Percentiles rank a stretch among this genome's conserved stretches.
Evolutionary conservation across 1,140 invertebrate genomes (phyloP).

Genomic region (Geopemphigus sp.): DNA sequence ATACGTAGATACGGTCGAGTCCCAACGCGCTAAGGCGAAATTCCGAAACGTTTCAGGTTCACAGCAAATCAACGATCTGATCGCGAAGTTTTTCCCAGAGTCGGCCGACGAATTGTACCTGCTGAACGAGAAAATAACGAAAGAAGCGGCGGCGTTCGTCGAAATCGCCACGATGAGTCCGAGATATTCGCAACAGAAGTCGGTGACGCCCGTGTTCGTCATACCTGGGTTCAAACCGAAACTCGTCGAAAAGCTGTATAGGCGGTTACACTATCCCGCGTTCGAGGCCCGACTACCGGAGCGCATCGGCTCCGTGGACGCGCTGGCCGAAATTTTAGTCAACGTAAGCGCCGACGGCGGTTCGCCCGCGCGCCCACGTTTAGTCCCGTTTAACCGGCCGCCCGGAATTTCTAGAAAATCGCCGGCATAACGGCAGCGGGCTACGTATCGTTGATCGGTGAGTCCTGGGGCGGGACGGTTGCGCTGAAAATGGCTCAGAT

Average conservation of each 20-base stretch:
- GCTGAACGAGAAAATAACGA: too few species aligned
- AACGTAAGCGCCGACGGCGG: not conserved
- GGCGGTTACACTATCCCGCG: slow-evolving; percentile 12
- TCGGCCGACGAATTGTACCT: too few species aligned
- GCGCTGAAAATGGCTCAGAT: slow-evolving; percentile 44
- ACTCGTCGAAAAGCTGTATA: not conserved
- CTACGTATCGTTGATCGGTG: slow-evolving; percentile 1
- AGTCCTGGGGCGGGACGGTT: slow-evolving; percentile 50
- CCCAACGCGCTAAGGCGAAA: too few species aligned
- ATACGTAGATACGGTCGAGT: too few species aligned
- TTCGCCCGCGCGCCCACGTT: too few species aligned
- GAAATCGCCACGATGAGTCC: slow-evolving; percentile 49
- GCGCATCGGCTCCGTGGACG: slow-evolving; percentile 14
- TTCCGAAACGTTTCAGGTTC: not conserved
- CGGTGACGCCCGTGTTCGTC: slow-evolving; percentile 44
- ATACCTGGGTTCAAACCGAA: slow-evolving; percentile 48
- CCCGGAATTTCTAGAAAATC: too few species aligned
- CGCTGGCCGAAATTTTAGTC: not conserved
- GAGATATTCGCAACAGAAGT: slow-evolving; percentile 18
- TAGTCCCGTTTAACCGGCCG: too few species aligned
- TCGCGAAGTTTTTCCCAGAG: too few species aligned
- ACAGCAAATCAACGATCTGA: too few species aligned
- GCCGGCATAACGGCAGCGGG: not conserved
- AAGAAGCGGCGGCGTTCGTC: not conserved
- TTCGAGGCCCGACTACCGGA: slow-evolving; percentile 37